Base-by-base conservation (phyloP, 1,140 invertebrate genomes). In the Babylonia areolata region DNA sequence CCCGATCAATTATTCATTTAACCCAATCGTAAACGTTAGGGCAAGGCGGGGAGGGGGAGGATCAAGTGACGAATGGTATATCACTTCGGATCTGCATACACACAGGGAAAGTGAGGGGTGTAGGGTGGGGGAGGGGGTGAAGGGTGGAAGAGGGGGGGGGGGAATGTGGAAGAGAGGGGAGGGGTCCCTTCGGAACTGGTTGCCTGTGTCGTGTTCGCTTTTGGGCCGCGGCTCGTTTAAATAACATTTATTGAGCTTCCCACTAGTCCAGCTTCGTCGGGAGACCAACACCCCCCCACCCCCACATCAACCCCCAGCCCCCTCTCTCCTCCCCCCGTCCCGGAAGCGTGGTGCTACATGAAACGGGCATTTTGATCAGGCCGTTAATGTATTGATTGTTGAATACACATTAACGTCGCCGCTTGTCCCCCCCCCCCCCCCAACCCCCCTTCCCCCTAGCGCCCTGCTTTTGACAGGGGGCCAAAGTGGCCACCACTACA, bases 1-100 rank as follows among this genome's bases (percentile, higher is more conserved):
- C 82, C 31, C 82, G 71, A 84, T 75, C 69, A 84, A 84, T 84
- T 84, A 84, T 84, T 84, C 82, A 84, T 84, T 84, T 84, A 84
- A 73, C 54, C 54, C 37, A 77, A 77, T 77, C 75, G 46, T 51
- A 80, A 80, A 54, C 15, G 46, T 80, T 51, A 54, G 46, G 78
- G 78, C 6, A 31, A 40, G 77, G 37, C 5, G 37, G 77, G 77
- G 42, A 23, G 42, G 3, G 77, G 78, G 39, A 3, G 78, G n/a
- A 80, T 40, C 39, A 39, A 31, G 37, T 79, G 40, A 80, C 46
- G 78, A 80, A 80, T 54, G n/a, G 78, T 80, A 51, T 80, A 80
- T 80, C 40, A 54, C 11, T 54, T 54, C 46, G 40, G 42, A 80
- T 80, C 78, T 80, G 78, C 78, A 80, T 80, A 80, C 1, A 46